Conservation (phyloP, 2,113 vertebrate genomes). For the Geococcyx californianus region DNA sequence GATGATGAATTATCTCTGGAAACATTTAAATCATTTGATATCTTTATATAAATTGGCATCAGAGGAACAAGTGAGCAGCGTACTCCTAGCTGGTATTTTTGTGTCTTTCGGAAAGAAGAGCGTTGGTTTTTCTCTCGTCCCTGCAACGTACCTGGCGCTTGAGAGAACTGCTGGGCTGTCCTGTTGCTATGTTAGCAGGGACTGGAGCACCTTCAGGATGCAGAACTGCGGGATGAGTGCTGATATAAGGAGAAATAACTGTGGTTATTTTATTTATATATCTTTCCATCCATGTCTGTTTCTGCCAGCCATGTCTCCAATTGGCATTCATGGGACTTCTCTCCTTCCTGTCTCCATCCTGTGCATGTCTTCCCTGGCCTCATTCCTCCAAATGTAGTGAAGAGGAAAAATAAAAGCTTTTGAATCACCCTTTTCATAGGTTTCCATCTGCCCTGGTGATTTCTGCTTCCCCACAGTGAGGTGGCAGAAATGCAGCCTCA, state of each 20-base stretch:
- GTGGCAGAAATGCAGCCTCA: not conserved
- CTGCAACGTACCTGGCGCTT: not conserved
- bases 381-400: not conserved
- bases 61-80: not conserved
- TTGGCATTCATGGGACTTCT: not conserved
- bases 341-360: not conserved
- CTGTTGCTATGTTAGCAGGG: not conserved
- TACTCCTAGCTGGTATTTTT: not conserved
- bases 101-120: not conserved
- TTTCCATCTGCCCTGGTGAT: not conserved
- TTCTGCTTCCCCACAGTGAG: not conserved
- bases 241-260: not conserved
- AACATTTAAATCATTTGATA: not conserved
- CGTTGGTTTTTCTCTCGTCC: not conserved
- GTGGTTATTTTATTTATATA: not conserved
- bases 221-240: not conserved
- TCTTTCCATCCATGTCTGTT: not conserved
- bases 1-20: slow-evolving; percentile 45
- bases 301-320: not conserved
- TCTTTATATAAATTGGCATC: not conserved
- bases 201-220: not conserved
- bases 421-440: not conserved
- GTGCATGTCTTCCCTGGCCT: not conserved
- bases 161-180: not conserved
- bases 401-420: not conserved